These are phyloP conservation scores for Tapirus terrestris DNA, from an alignment of 2,113 vertebrate species.

Conservation along the genomic window DNA sequence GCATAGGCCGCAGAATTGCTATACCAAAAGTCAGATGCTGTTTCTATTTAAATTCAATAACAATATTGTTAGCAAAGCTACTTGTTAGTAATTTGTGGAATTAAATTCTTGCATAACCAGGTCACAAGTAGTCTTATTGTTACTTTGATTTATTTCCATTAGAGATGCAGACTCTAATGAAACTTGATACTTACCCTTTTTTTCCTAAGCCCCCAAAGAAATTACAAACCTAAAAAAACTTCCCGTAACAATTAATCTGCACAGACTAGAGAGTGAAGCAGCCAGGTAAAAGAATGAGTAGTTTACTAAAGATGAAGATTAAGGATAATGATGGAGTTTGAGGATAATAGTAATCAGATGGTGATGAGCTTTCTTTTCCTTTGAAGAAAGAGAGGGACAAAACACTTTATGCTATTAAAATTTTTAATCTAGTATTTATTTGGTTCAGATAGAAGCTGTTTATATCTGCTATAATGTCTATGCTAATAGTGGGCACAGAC, in stretches of 20 bases:
- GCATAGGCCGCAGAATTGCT: neutral
- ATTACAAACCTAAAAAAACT: neutral
- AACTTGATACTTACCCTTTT: neutral
- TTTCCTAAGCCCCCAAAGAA: neutral
- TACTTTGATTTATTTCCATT: slow-evolving; percentile 1
- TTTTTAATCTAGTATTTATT: neutral
- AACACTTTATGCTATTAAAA: neutral
- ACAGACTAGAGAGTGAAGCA: neutral
- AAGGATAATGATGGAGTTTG: neutral
- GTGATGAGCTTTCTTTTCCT: neutral
- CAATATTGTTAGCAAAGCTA: neutral
- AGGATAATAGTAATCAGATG: neutral
- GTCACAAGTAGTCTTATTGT: neutral
- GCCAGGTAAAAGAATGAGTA: neutral
- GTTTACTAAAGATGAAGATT: neutral
- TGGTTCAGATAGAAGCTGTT: neutral
- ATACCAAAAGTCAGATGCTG: neutral
- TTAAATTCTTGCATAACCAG: neutral
- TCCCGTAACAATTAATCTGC: neutral
- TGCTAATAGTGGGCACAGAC: neutral
- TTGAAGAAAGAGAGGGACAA: neutral
- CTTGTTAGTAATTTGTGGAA: neutral
- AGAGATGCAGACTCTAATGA: neutral
- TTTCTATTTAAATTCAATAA: neutral
- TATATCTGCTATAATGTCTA: neutral